phyloP scores from a whole-genome alignment of 2,888 invertebrate species.

The Rhaphigaster nebulosa region DNA sequence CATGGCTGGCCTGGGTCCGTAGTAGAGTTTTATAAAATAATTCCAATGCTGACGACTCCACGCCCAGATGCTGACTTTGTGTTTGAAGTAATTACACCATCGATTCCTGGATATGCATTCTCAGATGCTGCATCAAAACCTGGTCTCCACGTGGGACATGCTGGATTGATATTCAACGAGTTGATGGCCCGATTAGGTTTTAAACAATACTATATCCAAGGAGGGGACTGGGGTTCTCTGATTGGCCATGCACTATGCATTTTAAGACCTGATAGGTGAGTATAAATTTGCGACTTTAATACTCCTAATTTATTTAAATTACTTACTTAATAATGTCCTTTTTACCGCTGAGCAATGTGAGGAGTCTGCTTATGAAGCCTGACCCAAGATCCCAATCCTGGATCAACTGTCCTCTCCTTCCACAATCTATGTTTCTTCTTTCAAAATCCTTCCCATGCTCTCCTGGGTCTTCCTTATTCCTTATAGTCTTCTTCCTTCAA shows the following conservation, averaged over 20 bases:
- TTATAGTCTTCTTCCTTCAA: too few relatives aligned
- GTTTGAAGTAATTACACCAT: slow-evolving; percentile 78
- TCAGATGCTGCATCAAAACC: slow-evolving; percentile 76
- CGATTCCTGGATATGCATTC: slow-evolving; percentile 80
- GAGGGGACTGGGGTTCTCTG: slow-evolving; percentile 86
- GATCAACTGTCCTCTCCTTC: too few relatives aligned
- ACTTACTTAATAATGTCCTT: too few relatives aligned
- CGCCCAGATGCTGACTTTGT: slow-evolving; percentile 73
- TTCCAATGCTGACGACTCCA: slow-evolving; percentile 76
- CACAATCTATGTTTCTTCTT: too few relatives aligned
- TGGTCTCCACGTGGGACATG: slow-evolving; percentile 75
- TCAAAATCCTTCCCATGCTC: too few relatives aligned
- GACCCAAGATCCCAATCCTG: too few relatives aligned
- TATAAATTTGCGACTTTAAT: neutral
- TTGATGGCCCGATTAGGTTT: slow-evolving; percentile 80
- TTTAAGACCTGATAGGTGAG: slow-evolving; percentile 74
- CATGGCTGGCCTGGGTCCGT: slow-evolving; percentile 92
- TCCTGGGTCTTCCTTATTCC: too few relatives aligned
- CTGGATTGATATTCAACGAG: slow-evolving; percentile 75
- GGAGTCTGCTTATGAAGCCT: too few relatives aligned
- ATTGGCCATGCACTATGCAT: slow-evolving; percentile 76
- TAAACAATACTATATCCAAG: slow-evolving; percentile 79
- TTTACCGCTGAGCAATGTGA: too few relatives aligned
- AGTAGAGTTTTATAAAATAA: slow-evolving; percentile 83
- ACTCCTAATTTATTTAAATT: neutral